These are phyloP conservation scores for Schizotus pectinicornis DNA, from an alignment of 2,888 invertebrate genomes.

Conservation along the genomic window DNA sequence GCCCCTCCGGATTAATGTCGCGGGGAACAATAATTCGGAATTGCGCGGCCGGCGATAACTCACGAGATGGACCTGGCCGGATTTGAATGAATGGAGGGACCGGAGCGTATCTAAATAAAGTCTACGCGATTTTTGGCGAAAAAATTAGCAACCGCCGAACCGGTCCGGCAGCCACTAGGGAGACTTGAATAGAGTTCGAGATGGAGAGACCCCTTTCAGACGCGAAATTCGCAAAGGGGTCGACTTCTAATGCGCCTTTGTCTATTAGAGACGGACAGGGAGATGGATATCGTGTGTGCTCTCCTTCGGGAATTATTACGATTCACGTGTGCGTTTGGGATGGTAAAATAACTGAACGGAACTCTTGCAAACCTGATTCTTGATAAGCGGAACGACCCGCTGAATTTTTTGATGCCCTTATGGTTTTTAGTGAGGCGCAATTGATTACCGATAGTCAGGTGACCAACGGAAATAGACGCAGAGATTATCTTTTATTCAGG, in stretches of 20 bases:
- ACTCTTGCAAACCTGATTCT: too few species aligned
- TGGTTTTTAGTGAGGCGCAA: too few species aligned
- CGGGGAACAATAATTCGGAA: too few species aligned
- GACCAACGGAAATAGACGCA: too few species aligned
- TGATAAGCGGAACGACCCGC: too few species aligned
- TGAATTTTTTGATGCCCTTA: too few species aligned
- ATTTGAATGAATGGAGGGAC: constrained; percentile 2
- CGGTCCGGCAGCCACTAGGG: constrained; percentile 37
- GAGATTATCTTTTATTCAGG: too few species aligned
- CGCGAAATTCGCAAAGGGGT: constrained; percentile 45
- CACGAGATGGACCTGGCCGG: neutral
- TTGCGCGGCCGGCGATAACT: neutral
- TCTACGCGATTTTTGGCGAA: constrained; percentile 32
- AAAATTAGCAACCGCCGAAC: constrained; percentile 38
- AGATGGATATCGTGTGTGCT: constrained; percentile 8
- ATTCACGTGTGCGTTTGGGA: constrained; percentile 25
- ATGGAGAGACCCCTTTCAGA: constrained; percentile 31
- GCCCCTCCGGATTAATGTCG: too few species aligned
- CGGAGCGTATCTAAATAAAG: neutral
- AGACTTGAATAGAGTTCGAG: constrained; percentile 38
- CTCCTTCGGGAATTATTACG: neutral
- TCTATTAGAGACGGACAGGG: constrained; percentile 35
- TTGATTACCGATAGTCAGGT: too few species aligned
- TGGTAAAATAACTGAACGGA: too few species aligned
- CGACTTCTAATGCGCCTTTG: constrained; percentile 45